phyloP scores from a whole-genome alignment of 2,113 vertebrate species.

The Antechinus flavipes region DNA sequence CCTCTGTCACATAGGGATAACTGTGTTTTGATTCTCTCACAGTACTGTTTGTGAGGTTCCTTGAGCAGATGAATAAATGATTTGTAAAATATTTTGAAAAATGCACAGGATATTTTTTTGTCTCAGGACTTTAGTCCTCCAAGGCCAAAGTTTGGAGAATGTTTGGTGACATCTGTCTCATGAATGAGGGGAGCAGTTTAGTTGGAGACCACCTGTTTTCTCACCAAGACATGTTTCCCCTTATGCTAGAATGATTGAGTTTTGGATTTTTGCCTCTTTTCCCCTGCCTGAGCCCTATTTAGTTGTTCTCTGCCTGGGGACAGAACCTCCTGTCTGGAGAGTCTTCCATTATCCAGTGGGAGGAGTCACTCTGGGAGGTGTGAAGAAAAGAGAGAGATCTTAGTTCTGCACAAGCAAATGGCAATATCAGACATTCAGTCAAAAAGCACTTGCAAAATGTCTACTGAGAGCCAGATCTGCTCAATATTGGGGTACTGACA shows the following conservation, averaged over 20 bases:
- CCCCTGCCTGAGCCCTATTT: neutral
- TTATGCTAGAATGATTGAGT: neutral
- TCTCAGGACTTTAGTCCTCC: neutral
- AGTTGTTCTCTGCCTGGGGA: neutral
- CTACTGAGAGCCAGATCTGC: neutral
- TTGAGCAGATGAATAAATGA: neutral
- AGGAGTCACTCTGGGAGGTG: neutral
- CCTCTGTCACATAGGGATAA: neutral
- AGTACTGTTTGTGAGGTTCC: neutral
- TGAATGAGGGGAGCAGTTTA: neutral
- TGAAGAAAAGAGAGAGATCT: neutral
- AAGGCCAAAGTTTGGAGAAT: neutral
- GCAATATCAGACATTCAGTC: neutral
- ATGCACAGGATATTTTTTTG: neutral
- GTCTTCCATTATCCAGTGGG: neutral
- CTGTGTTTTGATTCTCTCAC: neutral
- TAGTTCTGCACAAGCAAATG: neutral
- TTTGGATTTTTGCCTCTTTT: neutral
- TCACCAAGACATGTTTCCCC: neutral
- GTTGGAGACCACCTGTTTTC: neutral
- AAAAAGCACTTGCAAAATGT: neutral
- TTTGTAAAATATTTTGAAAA: neutral
- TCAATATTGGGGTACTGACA: neutral
- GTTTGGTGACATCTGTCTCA: neutral
- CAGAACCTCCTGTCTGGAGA: neutral